These are phyloP conservation scores for Lepisosteus osseus DNA, from an alignment of 2,113 vertebrate species.

Conservation along the genomic window DNA sequence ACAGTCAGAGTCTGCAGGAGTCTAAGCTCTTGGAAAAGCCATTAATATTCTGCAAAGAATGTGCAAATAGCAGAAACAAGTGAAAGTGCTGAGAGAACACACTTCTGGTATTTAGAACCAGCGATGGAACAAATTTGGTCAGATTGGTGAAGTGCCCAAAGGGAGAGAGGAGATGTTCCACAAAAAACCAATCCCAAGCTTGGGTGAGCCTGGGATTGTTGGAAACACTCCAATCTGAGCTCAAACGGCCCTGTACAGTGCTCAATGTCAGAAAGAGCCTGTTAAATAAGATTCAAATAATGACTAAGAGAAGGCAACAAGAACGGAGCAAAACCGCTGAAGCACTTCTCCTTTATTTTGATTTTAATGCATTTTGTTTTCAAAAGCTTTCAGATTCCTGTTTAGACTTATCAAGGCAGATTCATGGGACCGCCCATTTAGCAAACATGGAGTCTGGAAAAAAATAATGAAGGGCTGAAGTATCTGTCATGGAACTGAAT, in stretches of 20 bases:
- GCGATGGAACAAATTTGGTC: conserved; percentile 81
- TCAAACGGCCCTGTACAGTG: conserved; percentile 57
- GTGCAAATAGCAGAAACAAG: conserved; percentile 70
- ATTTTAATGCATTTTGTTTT: conserved; percentile 25
- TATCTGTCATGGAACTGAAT: conserved; percentile 60
- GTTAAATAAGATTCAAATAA: conserved; percentile 83
- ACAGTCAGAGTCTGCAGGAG: conserved; percentile 28
- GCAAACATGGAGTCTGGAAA: conserved; percentile 54
- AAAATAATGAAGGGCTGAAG: conserved; percentile 56
- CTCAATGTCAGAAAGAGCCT: conserved; percentile 70
- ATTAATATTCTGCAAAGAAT: conserved; percentile 70
- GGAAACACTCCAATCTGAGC: conserved; percentile 76
- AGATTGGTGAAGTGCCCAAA: conserved; percentile 82
- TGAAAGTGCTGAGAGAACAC: conserved; percentile 67
- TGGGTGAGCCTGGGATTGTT: conserved; percentile 81
- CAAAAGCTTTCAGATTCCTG: conserved; percentile 51
- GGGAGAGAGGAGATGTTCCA: conserved; percentile 78
- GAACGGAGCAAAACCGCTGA: conserved; percentile 31
- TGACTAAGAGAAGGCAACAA: conserved; percentile 55
- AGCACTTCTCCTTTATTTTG: too few relatives aligned
- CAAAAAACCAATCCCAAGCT: conserved; percentile 83
- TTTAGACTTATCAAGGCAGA: conserved; percentile 56
- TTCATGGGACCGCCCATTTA: conserved; percentile 63
- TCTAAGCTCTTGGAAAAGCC: conserved; percentile 58
- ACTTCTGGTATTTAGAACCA: conserved; percentile 76